Percentiles rank a stretch among this genome's conserved stretches.
phyloP scores from a whole-genome alignment of 1,140 invertebrate species.

The Meloidogyne chitwoodi region DNA sequence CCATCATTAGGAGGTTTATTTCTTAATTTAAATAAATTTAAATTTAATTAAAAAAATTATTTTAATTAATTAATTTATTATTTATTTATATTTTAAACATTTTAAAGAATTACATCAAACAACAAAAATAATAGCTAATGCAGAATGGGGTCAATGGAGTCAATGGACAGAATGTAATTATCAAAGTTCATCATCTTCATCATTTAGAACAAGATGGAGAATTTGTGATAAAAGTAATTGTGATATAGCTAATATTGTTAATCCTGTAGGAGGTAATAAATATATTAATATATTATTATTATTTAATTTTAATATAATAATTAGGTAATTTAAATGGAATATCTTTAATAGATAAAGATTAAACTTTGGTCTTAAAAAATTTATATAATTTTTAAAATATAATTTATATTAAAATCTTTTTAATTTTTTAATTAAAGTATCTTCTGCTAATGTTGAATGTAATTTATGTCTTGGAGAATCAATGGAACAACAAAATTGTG shows the following conservation, averaged over 20 bases:
- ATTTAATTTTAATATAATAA: no score
- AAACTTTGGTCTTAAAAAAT: no score
- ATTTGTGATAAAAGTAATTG: conserved; percentile 18
- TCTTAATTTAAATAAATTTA: no score
- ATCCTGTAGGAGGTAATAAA: background rate
- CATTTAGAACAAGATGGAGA: conserved; percentile 13
- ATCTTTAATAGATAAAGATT: no score
- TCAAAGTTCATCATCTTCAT: background rate
- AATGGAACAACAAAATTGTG: conserved; percentile 8
- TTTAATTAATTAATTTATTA: no score
- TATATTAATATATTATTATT: background rate
- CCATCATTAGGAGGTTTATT: background rate
- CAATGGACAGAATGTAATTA: conserved; percentile 19
- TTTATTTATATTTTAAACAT: no score
- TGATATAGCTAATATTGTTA: background rate
- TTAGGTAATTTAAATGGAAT: no score
- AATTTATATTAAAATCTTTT: no score
- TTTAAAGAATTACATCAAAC: background rate
- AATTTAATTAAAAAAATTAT: no score
- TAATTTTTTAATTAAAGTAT: background rate
- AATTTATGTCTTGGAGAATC: background rate
- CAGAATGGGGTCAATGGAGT: conserved; percentile 14
- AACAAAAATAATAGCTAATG: background rate
- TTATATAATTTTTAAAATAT: no score
- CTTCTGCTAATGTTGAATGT: background rate